phyloP scores from a whole-genome alignment of 2,888 invertebrate genomes.

The Drosophila sordidapex region DNA sequence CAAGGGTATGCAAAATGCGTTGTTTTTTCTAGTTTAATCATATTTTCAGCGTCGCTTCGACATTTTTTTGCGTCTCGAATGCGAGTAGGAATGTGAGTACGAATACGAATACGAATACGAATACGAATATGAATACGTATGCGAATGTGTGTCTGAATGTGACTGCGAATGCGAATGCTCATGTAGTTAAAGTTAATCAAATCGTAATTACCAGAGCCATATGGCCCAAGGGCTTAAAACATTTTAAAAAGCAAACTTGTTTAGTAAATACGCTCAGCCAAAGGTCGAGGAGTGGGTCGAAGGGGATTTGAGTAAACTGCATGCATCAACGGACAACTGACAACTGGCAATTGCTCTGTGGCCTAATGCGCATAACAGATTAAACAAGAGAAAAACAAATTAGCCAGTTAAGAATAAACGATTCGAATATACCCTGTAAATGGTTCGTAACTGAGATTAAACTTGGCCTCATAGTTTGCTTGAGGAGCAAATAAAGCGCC shows the following conservation, averaged over 20 bases:
- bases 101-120: constrained; percentile 31
- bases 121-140: constrained; percentile 53
- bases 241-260: constrained; percentile 84
- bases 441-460: neutral
- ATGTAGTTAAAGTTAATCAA: constrained; percentile 85
- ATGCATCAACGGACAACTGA: constrained; percentile 39
- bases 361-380: constrained; percentile 53
- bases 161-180: constrained; percentile 69
- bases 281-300: constrained; percentile 1
- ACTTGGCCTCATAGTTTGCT: neutral
- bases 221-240: constrained; percentile 70
- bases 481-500: too few relatives aligned
- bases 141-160: constrained; percentile 25
- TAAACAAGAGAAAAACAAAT: neutral
- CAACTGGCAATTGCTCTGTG: constrained; percentile 45
- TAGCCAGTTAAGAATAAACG: neutral
- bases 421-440: constrained; percentile 14
- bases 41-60: constrained; percentile 56
- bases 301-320: constrained; percentile 13
- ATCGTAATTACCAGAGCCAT: constrained; percentile 84
- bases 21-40: constrained; percentile 39
- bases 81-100: constrained; percentile 15
- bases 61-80: constrained; percentile 42
- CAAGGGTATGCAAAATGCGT: neutral
- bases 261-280: constrained; percentile 70